Conservation (phyloP, 2,113 vertebrate genomes). For the Psephotus haematonotus region DNA sequence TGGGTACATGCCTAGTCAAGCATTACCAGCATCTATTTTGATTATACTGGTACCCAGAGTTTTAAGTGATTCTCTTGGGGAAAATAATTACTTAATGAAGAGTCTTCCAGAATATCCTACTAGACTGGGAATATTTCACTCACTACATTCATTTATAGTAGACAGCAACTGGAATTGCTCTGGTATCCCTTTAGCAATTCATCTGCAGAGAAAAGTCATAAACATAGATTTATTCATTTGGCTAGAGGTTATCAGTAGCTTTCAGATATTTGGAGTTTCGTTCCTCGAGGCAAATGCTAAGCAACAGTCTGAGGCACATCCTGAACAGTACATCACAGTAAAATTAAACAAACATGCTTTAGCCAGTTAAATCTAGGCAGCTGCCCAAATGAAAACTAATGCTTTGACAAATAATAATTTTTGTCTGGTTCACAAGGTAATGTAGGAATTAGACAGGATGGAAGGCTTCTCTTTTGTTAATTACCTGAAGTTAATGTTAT, state of each 20-base stretch:
- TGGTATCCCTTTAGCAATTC: neutral
- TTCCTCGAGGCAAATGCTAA: slow-evolving; percentile 23
- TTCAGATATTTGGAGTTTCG: slow-evolving; percentile 36
- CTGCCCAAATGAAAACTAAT: neutral
- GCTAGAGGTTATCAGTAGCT: slow-evolving; percentile 40
- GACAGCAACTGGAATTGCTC: neutral
- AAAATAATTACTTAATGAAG: slow-evolving; percentile 49
- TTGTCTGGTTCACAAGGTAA: neutral
- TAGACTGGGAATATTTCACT: slow-evolving; percentile 39
- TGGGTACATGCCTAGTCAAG: neutral
- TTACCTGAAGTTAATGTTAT: neutral
- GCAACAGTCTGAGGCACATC: neutral
- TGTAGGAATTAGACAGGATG: neutral
- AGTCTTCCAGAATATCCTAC: slow-evolving; percentile 24
- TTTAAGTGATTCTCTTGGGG: neutral
- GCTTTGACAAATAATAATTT: neutral
- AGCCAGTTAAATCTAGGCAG: neutral
- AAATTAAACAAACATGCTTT: neutral
- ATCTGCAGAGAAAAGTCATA: slow-evolving; percentile 27
- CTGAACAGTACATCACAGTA: neutral
- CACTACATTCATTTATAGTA: neutral
- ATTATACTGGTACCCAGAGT: neutral
- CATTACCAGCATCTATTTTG: neutral
- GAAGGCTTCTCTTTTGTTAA: neutral
- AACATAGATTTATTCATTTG: neutral